phyloP scores from a whole-genome alignment of 2,888 invertebrate genomes.

The Selenia dentaria region DNA sequence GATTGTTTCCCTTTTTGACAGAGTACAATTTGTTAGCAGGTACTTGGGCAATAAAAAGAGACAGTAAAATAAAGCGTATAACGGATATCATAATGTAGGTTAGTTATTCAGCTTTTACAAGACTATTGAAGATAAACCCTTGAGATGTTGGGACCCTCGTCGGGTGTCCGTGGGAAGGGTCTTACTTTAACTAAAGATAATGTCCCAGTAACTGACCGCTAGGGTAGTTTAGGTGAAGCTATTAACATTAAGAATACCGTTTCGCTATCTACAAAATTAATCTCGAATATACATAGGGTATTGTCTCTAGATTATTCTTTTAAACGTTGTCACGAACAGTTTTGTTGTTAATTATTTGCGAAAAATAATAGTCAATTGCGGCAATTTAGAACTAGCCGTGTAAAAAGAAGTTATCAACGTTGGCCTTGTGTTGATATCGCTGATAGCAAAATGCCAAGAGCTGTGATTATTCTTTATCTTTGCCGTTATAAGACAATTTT shows the following conservation, averaged over 20 bases:
- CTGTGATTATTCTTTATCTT: conserved; percentile 29
- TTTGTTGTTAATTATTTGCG: no score
- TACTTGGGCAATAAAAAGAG: conserved; percentile 5
- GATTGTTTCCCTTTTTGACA: conserved; percentile 1
- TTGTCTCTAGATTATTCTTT: no score
- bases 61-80: conserved; percentile 35
- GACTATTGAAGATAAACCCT: conserved; percentile 59
- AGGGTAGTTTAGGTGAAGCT: conserved; percentile 38
- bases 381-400: conserved; percentile 16
- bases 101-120: conserved; percentile 51
- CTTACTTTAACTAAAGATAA: conserved; percentile 47
- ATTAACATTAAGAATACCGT: conserved; percentile 28
- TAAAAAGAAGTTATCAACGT: conserved; percentile 34
- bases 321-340: no score
- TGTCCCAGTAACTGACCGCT: conserved; percentile 48
- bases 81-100: conserved; percentile 37
- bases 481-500: conserved; percentile 10
- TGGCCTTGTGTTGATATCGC: conserved; percentile 38
- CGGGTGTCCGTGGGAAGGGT: conserved; percentile 43
- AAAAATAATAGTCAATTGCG: no score
- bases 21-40: conserved; percentile 9
- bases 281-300: background rate
- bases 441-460: conserved; percentile 35
- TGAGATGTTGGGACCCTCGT: conserved; percentile 49
- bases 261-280: conserved; percentile 3